Evolutionary conservation across 2,888 invertebrate genomes (phyloP), one percentile per base, ranked within the genome.

Genomic region (Hybos culiciformis): DNA sequence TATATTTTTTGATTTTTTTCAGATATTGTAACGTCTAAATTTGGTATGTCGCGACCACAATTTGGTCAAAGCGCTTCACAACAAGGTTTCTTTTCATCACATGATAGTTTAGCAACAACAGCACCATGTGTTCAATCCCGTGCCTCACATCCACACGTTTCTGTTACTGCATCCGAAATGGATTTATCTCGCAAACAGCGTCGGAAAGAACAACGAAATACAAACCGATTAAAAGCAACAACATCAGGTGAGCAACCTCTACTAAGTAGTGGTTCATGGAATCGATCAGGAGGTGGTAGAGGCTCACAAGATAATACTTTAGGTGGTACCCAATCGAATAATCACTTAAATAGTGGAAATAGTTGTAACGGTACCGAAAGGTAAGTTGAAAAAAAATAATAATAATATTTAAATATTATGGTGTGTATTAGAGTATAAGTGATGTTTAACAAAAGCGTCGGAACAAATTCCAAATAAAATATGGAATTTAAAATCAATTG

Each of bases 1-100:
- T 44, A 4, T 31, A 15, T 18, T 29, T 46, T 19, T 40, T 5
- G 29, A 39, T 44, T 48, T 39, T 43, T 61, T 62, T 4, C 68
- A 80, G 80, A 80, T 68, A 72, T 87, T 66, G 81, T 84, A 68
- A 81, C 82, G 64, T 82, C 81, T 67, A 82, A 83, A 67, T 76
- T 83, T 72, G 80, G 83, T 57, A 76, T 79, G 70, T 70, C 72
- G 62, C 72, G 72, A 68, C 72, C 63, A 57, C 63, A 65, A 57
- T 64, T 67, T 53, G 66, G 66, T 48, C 66, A 67, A 53, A 66
- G 66, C 54, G 60, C 65, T 50, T 65, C 67, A 53, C 72, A 69
- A 59, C 75, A 77, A 70, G 74, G 75, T 60, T 78, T 77, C 68
- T 77, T 78, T 61, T 74, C 76, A 55, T 83, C 81, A 54, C 74